phyloP scores from a whole-genome alignment of 2,113 vertebrate genomes.

The Picathartes gymnocephalus region DNA sequence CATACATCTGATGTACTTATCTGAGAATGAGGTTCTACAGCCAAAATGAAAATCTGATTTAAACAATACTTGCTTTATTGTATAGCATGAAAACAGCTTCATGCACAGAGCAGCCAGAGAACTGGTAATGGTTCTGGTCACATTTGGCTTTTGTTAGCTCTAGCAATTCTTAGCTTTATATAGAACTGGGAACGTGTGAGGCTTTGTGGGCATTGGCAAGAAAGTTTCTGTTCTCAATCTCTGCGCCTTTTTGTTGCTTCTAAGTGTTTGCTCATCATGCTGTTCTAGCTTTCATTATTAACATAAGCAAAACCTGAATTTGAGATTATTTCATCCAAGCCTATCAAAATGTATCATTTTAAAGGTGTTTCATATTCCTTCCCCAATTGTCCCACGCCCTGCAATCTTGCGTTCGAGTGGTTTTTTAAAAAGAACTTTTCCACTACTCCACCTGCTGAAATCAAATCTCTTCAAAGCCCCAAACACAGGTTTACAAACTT shows the following conservation, averaged over 20 bases:
- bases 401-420: background rate
- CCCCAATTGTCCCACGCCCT: background rate
- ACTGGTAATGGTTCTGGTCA: background rate
- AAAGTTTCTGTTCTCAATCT: background rate
- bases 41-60: background rate
- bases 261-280: background rate
- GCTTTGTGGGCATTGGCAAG: background rate
- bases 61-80: background rate
- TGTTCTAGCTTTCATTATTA: background rate
- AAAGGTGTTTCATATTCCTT: background rate
- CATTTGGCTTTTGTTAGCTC: conserved; percentile 19
- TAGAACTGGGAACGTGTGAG: background rate
- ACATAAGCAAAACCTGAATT: background rate
- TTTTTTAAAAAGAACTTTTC: background rate
- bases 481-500: background rate
- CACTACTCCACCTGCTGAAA: background rate
- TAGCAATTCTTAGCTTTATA: background rate
- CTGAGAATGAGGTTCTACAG: background rate
- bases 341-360: background rate
- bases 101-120: background rate
- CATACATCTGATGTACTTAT: background rate
- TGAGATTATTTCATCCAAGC: background rate
- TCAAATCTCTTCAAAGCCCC: background rate
- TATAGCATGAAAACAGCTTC: background rate
- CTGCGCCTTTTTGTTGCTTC: background rate